Base-by-base conservation (phyloP, 92 coral and sea anemone species). In the Metridium senile region DNA sequence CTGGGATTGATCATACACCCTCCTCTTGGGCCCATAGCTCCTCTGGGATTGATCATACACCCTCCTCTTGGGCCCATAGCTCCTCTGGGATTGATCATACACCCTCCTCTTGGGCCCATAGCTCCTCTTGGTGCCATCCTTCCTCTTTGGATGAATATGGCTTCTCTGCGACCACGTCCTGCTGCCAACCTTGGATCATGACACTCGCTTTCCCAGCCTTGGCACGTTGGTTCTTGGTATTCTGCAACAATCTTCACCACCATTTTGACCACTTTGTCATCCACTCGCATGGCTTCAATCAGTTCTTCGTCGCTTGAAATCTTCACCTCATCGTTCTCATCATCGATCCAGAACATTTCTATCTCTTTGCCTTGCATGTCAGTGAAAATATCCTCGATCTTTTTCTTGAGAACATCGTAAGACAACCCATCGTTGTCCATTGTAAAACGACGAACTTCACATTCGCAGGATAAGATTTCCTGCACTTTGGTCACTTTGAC, bases 391-490 rank as follows among this genome's bases (percentile, higher is more conserved):
- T 33, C 52, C 31, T 68, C 61, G 54, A 89, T 85, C 74, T 85
- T 89, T 34, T 82, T 82, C 25, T 74, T 21, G 17, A 89, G 68
- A 57, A 62, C 74, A 27, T 66, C 85, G 71, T 54, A 74, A 76
- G 87, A 70, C 77, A 23, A 81, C 76, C 13, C 85, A 70, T 43
- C 79, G 81, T 58, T 79, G 87, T 52, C 77, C 89, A 29, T 80
- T 28, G 76, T 82, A 46, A 72, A 89, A 89, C 93, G 89, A 34
- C 93, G 87, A 72, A 85, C 73, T 68, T 89, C 93, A 17, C 81
- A 74, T 32, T 28, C 23, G 65, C n/a, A n/a, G n/a, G n/a, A n/a
- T n/a, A n/a, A n/a, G n/a, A n/a, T n/a, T n/a, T n/a, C n/a, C n/a
- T n/a, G n/a, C n/a, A n/a, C n/a, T n/a, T n/a, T n/a, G n/a, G n/a